phyloP scores from a whole-genome alignment of 1,140 invertebrate genomes.

The Heliconius melpomene region DNA sequence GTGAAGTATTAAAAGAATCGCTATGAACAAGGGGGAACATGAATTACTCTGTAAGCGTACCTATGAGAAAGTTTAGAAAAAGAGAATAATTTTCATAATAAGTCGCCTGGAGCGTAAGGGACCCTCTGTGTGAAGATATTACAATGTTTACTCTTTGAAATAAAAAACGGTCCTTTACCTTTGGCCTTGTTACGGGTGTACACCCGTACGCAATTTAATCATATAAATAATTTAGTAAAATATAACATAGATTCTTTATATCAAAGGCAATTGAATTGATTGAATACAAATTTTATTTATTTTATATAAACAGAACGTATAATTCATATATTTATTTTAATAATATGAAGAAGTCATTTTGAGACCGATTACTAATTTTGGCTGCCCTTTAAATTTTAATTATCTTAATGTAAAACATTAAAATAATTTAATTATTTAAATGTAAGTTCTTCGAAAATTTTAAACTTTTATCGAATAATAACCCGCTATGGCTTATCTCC shows the following conservation, averaged over 20 bases:
- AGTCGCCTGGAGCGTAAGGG: constrained; percentile 33
- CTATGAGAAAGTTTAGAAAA: constrained; percentile 28
- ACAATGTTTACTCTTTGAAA: constrained; percentile 29
- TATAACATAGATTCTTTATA: background rate
- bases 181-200: constrained; percentile 18
- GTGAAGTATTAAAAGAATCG: constrained; percentile 5
- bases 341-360: too few relatives aligned
- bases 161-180: constrained; percentile 27
- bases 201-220: constrained; percentile 20
- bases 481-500: background rate
- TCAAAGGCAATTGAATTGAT: too few relatives aligned
- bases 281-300: background rate
- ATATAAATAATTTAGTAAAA: constrained; percentile 23
- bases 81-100: constrained; percentile 33
- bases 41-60: constrained; percentile 40
- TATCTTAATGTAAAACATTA: background rate
- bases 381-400: too few relatives aligned
- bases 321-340: background rate
- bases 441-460: background rate
- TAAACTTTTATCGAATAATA: background rate
- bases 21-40: constrained; percentile 34
- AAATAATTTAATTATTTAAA: background rate
- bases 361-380: too few relatives aligned
- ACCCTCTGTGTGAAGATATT: constrained; percentile 35
- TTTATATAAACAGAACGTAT: background rate